These are phyloP conservation scores for Ceyx melanurus DNA, from an alignment of 2,113 vertebrate species.

Conservation along the genomic window DNA sequence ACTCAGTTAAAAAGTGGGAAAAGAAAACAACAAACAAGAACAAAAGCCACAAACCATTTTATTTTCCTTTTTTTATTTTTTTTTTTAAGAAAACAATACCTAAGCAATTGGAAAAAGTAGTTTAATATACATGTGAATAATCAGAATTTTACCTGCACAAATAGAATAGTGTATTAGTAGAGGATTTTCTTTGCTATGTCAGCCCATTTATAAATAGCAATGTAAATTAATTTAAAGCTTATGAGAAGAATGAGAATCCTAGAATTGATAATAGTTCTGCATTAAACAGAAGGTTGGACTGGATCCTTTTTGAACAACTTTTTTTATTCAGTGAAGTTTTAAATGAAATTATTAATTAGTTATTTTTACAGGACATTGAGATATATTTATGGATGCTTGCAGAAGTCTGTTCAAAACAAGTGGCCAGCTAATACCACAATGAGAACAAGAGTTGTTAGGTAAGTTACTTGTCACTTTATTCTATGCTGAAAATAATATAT, in stretches of 20 bases:
- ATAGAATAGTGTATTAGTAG: not conserved
- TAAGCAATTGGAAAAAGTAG: not conserved
- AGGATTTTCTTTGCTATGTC: not conserved
- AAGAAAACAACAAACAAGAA: too few species aligned
- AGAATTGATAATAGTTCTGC: not conserved
- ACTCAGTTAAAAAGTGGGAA: too few species aligned
- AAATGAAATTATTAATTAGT: constrained; percentile 30
- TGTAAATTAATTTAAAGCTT: constrained; percentile 4
- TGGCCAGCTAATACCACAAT: constrained; percentile 95
- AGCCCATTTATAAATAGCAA: not conserved
- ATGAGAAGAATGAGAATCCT: not conserved
- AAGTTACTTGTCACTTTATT: constrained; percentile 56
- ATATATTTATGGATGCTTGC: constrained; percentile 97
- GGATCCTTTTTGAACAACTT: not conserved
- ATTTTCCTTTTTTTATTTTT: not conserved
- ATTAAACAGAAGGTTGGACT: not conserved
- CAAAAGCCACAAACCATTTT: too few species aligned
- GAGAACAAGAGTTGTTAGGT: constrained; percentile 98
- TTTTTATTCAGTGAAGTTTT: not conserved
- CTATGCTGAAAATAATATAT: constrained; percentile 7
- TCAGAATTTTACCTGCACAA: not conserved
- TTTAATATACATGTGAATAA: not conserved
- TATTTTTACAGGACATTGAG: constrained; percentile 86
- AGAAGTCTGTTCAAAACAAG: constrained; percentile 95
- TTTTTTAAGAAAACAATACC: not conserved